A percentile compares a stretch with the other conserved stretches of the same genome.
These are phyloP conservation scores for Fulica atra DNA, from an alignment of 2,113 vertebrate species.

Conservation along the genomic window DNA sequence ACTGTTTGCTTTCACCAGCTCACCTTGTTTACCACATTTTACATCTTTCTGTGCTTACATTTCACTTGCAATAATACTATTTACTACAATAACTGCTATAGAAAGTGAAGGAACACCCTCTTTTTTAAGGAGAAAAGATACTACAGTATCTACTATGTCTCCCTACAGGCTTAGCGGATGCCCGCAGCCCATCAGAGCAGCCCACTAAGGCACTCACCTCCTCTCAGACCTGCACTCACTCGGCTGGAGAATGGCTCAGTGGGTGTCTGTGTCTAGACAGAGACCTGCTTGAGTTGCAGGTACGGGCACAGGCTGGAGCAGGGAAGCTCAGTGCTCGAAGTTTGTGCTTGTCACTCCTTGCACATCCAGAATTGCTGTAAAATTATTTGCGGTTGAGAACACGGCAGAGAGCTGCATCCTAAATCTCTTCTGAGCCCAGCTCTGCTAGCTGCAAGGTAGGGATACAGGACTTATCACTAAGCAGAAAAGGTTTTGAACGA, in stretches of 20 bases:
- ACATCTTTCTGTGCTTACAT: background rate
- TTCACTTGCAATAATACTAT: background rate
- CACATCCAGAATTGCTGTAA: background rate
- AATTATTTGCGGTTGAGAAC: background rate
- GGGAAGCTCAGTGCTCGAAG: background rate
- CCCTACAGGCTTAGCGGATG: background rate
- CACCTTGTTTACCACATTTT: background rate
- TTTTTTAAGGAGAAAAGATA: background rate
- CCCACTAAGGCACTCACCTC: background rate
- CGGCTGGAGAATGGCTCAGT: background rate
- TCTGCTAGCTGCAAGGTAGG: background rate
- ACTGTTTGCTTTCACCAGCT: background rate
- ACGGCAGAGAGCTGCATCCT: background rate
- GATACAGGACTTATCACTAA: background rate
- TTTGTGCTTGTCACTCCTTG: background rate
- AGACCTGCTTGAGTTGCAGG: background rate
- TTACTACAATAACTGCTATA: background rate
- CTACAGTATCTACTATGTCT: no score
- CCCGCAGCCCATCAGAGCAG: background rate
- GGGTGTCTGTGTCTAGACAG: background rate
- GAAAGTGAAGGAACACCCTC: background rate
- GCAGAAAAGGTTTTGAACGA: background rate
- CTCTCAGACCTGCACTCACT: background rate
- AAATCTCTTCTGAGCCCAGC: background rate
- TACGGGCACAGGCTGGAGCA: background rate